phyloP scores from a whole-genome alignment of 2,797 vertebrate genomes.

The Fundulus diaphanus region DNA sequence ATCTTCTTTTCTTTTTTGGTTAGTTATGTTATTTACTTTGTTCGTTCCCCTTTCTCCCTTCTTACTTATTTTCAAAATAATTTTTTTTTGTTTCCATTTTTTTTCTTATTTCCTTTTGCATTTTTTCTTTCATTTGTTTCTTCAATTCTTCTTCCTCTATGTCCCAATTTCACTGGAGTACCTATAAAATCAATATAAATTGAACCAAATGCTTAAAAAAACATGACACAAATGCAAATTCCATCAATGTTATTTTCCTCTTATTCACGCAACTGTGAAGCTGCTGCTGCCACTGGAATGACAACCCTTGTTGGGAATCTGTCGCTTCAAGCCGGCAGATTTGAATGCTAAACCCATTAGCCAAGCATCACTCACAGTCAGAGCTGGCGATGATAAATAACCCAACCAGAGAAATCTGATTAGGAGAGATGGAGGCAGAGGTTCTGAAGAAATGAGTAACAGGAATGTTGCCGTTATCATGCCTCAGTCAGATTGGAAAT shows the following conservation, averaged over 20 bases:
- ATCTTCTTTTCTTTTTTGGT: neutral
- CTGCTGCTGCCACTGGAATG: conserved; percentile 66
- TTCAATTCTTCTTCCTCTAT: neutral
- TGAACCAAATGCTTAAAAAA: conserved; percentile 59
- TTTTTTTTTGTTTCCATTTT: neutral
- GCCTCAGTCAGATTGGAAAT: conserved; percentile 79
- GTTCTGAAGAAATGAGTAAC: conserved; percentile 79
- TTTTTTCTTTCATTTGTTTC: conserved; percentile 1
- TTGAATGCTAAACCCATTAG: conserved; percentile 85
- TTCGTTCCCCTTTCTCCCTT: conserved; percentile 8
- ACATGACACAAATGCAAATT: conserved; percentile 70
- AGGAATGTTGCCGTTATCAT: conserved; percentile 74
- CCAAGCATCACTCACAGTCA: conserved; percentile 82
- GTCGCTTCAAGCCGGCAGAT: conserved; percentile 77
- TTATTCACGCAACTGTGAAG: conserved; percentile 68
- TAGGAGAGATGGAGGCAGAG: conserved; percentile 75
- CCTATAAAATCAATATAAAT: conserved; percentile 71
- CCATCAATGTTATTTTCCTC: conserved; percentile 68
- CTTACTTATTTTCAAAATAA: neutral
- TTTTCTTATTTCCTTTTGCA: conserved; percentile 15
- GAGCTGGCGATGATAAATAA: conserved; percentile 81
- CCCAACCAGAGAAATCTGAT: conserved; percentile 82
- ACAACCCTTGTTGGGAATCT: conserved; percentile 79
- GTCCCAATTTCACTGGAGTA: conserved; percentile 47
- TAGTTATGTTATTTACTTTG: conserved; percentile 17